Conservation (phyloP, 2,797 vertebrate genomes). For the Cuculus canorus region DNA sequence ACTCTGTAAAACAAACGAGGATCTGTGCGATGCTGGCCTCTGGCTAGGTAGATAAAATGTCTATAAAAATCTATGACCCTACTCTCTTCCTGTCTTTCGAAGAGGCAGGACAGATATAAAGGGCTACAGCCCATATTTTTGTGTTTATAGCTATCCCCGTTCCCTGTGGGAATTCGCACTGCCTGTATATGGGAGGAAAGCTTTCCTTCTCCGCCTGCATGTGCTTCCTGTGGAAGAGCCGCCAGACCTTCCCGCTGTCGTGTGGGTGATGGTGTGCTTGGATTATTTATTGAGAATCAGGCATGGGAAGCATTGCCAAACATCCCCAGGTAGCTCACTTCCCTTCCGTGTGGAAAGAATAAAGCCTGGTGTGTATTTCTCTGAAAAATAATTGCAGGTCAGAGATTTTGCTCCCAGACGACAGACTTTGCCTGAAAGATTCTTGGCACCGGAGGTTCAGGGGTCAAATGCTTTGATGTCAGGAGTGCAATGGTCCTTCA, state of each 20-base stretch:
- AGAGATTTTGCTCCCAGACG: background rate
- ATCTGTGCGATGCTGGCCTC: background rate
- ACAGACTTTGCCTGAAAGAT: background rate
- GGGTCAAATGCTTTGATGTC: slow-evolving; percentile 76
- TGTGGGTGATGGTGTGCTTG: background rate
- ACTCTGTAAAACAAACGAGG: background rate
- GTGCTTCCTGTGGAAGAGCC: background rate
- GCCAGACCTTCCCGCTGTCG: background rate
- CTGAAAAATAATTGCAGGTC: background rate
- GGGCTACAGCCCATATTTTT: background rate
- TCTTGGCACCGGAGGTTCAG: slow-evolving; percentile 51
- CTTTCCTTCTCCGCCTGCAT: background rate
- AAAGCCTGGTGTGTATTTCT: background rate
- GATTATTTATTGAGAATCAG: background rate
- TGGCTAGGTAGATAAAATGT: background rate
- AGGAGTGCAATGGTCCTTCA: slow-evolving; percentile 61
- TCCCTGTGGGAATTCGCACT: background rate
- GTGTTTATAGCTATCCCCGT: background rate
- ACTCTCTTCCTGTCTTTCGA: background rate
- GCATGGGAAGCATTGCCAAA: background rate
- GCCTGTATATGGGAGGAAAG: background rate
- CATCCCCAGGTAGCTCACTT: background rate
- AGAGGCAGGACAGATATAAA: background rate
- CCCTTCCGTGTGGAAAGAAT: background rate
- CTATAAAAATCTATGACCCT: background rate